Percentiles rank a stretch among this genome's conserved stretches.
Conservation (phyloP, 2,888 invertebrate species). For the Dryomyza anilis region DNA sequence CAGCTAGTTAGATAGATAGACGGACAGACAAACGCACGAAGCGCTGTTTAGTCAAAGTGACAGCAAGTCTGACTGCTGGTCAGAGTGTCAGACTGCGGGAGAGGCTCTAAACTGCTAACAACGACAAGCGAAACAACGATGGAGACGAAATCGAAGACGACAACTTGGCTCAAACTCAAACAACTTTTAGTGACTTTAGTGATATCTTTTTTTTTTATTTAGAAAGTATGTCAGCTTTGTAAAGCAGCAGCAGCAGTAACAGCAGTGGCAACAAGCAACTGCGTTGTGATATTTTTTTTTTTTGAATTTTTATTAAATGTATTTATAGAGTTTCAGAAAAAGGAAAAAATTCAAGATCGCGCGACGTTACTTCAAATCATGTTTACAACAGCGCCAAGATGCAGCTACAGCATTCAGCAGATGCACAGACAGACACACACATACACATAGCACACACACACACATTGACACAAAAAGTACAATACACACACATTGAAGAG, state of each 20-base stretch:
- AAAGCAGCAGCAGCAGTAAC: slow-evolving; percentile 32
- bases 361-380: background rate
- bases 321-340: background rate
- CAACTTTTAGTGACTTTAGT: slow-evolving; percentile 24
- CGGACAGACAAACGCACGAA: background rate
- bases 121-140: too few relatives aligned
- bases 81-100: background rate
- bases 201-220: slow-evolving; percentile 39
- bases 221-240: slow-evolving; percentile 53
- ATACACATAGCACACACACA: too few relatives aligned
- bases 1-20: background rate
- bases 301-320: too few relatives aligned
- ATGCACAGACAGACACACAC: too few relatives aligned
- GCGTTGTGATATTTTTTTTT: too few relatives aligned
- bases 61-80: background rate
- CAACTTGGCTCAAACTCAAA: slow-evolving; percentile 5
- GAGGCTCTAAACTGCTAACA: background rate
- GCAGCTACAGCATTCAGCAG: too few relatives aligned
- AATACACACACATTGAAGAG: too few relatives aligned
- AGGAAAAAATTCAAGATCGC: slow-evolving; percentile 7
- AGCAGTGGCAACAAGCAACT: background rate
- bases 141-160: too few relatives aligned
- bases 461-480: too few relatives aligned
- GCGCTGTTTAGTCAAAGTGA: background rate
- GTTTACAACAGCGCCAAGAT: background rate